phyloP scores from a whole-genome alignment of 2,113 vertebrate genomes.

The Chaetodon trifascialis region DNA sequence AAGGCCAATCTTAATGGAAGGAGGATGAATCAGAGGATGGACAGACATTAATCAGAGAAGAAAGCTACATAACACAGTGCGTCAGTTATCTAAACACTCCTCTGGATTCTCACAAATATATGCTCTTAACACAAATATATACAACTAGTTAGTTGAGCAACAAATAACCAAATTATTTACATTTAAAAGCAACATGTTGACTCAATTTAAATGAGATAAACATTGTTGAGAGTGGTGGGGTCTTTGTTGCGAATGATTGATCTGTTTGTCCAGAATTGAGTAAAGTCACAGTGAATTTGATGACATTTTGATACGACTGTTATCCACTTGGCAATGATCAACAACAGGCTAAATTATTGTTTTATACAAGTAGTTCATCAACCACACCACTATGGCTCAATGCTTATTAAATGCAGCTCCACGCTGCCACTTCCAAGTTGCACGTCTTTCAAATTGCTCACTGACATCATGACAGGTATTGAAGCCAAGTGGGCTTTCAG shows the following conservation, averaged over 20 bases:
- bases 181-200: not conserved
- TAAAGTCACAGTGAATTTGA: constrained; percentile 19
- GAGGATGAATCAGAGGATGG: not conserved
- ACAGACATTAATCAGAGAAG: not conserved
- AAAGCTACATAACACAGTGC: not conserved
- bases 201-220: not conserved
- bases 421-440: constrained; percentile 39
- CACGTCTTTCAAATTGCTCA: constrained; percentile 61
- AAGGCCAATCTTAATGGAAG: not conserved
- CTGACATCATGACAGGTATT: constrained; percentile 51
- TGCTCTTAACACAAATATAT: not conserved
- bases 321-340: constrained; percentile 45
- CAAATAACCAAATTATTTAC: not conserved
- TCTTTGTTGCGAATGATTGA: constrained; percentile 14
- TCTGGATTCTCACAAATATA: not conserved
- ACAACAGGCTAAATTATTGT: constrained; percentile 47
- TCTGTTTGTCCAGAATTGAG: constrained; percentile 1
- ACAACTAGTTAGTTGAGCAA: not conserved
- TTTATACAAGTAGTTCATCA: constrained; percentile 36
- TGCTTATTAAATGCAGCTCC: constrained; percentile 50
- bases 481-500: constrained; percentile 56
- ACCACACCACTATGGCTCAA: constrained; percentile 18
- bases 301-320: constrained; percentile 57
- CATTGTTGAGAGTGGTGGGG: not conserved
- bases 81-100: not conserved